These are phyloP conservation scores for Semotilus atromaculatus DNA, from an alignment of 2,797 vertebrate species.

Conservation along the genomic window DNA sequence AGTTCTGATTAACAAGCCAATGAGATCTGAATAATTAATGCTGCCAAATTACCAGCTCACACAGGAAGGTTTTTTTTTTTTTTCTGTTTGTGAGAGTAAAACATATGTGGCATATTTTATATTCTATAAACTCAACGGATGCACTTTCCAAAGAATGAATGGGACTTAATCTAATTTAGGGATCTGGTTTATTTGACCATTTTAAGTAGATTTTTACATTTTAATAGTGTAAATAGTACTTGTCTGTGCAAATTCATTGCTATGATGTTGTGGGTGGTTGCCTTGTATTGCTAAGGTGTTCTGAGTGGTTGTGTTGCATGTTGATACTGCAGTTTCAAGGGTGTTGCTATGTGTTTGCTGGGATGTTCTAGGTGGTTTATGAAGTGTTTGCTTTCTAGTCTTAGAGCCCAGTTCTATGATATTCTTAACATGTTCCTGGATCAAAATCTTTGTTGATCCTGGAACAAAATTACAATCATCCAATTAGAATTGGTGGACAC, in stretches of 20 bases:
- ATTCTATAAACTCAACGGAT: constrained; percentile 14
- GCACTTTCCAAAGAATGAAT: not conserved
- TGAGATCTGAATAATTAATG: constrained; percentile 61
- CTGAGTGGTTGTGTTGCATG: not conserved
- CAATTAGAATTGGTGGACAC: not conserved
- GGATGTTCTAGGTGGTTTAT: not conserved
- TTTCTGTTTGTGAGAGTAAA: constrained; percentile 18
- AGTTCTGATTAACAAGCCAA: constrained; percentile 56
- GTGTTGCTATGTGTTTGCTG: not conserved
- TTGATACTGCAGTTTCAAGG: not conserved
- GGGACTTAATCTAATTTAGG: not conserved
- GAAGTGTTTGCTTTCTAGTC: not conserved
- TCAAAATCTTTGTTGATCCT: no score
- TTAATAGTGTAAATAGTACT: not conserved
- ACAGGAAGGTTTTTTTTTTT: constrained; percentile 56
- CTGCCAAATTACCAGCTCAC: constrained; percentile 38
- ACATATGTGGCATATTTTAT: constrained; percentile 7
- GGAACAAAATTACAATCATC: not conserved
- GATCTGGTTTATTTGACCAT: not conserved
- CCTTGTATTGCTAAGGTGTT: not conserved
- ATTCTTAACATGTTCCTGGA: not conserved
- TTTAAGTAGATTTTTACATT: not conserved
- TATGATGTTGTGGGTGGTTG: constrained; percentile 8
- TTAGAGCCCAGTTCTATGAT: not conserved
- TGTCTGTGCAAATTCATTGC: no score